Conservation (phyloP, 2,797 vertebrate species). For the Lithobates pipiens region DNA sequence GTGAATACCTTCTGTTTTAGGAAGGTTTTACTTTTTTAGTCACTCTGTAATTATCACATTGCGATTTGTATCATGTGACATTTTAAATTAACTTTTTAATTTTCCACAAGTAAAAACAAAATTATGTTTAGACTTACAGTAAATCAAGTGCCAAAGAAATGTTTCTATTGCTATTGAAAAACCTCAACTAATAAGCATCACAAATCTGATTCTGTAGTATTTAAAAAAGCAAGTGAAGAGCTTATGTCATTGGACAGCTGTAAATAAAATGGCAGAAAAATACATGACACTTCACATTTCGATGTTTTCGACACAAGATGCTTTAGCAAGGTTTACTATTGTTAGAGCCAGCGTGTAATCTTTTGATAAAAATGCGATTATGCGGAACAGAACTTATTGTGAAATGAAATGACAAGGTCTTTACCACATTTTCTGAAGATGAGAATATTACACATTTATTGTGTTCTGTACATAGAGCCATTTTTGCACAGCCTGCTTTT, state of each 20-base stretch:
- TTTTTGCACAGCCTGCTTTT: conserved; percentile 51
- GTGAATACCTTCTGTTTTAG: too few relatives aligned
- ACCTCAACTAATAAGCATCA: not conserved
- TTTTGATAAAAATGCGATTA: conserved; percentile 19
- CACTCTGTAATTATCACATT: too few relatives aligned
- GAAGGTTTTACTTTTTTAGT: too few relatives aligned
- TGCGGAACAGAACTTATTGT: conserved; percentile 14
- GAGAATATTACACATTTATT: conserved; percentile 41
- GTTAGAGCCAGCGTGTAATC: conserved; percentile 19
- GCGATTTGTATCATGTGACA: too few relatives aligned
- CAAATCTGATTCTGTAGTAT: not conserved
- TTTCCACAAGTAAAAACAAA: too few relatives aligned
- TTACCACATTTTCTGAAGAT: conserved; percentile 24
- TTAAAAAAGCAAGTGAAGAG: not conserved
- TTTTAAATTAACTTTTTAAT: too few relatives aligned
- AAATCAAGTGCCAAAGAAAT: too few relatives aligned
- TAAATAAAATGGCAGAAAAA: not conserved
- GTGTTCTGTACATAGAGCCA: conserved; percentile 31
- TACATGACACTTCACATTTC: not conserved
- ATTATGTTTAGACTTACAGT: too few relatives aligned
- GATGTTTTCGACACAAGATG: conserved; percentile 7
- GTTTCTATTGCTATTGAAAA: not conserved
- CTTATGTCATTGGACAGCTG: not conserved
- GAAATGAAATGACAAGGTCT: conserved; percentile 31
- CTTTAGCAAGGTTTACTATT: not conserved